phyloP scores from a whole-genome alignment of 2,797 vertebrate species.

The Erpetoichthys calabaricus region DNA sequence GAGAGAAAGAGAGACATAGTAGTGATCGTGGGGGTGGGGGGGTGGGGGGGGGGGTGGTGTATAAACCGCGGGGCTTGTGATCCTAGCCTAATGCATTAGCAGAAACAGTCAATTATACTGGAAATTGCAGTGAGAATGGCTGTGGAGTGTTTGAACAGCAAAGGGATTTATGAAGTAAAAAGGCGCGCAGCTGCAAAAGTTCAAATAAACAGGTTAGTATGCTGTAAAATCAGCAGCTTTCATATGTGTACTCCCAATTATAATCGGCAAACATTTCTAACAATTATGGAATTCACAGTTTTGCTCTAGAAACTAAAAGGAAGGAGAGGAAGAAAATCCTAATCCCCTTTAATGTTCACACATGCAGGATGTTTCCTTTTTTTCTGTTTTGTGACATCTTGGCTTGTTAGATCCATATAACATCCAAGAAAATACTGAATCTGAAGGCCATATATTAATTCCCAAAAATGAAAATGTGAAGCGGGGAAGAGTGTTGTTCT shows the following conservation, averaged over 20 bases:
- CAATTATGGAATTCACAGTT: constrained; percentile 15
- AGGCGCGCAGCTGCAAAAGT: constrained; percentile 20
- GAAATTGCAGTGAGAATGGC: constrained; percentile 39
- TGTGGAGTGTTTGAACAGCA: constrained; percentile 36
- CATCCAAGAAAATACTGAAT: no score
- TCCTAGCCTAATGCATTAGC: constrained; percentile 42
- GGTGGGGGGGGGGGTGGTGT: constrained; percentile 18
- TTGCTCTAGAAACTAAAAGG: constrained; percentile 13
- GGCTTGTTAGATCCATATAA: no score
- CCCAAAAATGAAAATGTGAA: no score
- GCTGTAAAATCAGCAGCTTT: constrained; percentile 19
- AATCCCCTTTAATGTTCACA: no score
- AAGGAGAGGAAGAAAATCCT: neutral
- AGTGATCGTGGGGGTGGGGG: no score
- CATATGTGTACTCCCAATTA: constrained; percentile 25
- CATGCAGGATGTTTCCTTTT: no score
- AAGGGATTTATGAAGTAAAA: constrained; percentile 21
- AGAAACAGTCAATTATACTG: constrained; percentile 55
- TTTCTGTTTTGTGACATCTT: no score
- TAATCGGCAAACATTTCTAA: constrained; percentile 21
- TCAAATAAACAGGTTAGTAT: constrained; percentile 33
- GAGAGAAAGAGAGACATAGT: no score
- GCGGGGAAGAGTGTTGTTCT: no score
- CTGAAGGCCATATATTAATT: no score
- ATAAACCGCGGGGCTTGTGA: constrained; percentile 48